A percentile compares a stretch with the other conserved stretches of the same genome.
phyloP scores from a whole-genome alignment of 2,888 invertebrate genomes.

The Spodoptera littoralis region DNA sequence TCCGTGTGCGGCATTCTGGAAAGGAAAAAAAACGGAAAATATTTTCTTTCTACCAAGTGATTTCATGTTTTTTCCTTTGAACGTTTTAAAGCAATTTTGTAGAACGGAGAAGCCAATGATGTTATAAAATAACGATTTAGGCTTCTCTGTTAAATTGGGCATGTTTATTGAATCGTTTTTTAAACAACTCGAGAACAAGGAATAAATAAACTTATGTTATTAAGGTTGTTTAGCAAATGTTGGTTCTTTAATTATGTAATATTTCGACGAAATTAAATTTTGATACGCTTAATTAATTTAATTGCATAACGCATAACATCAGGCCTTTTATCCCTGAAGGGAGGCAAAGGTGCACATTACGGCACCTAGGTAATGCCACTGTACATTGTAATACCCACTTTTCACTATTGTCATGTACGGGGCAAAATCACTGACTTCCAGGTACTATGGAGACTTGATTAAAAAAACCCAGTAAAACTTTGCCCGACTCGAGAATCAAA shows the following conservation, averaged over 20 bases:
- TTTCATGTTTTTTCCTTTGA: slow-evolving; percentile 46
- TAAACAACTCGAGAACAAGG: slow-evolving; percentile 1
- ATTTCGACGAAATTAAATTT: neutral
- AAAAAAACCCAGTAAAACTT: no score
- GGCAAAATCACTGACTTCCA: no score
- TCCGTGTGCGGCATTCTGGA: slow-evolving; percentile 34
- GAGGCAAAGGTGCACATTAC: no score
- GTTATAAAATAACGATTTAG: slow-evolving; percentile 40
- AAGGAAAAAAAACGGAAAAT: slow-evolving; percentile 31
- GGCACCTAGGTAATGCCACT: no score
- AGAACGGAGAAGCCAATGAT: slow-evolving; percentile 42
- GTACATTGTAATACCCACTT: no score
- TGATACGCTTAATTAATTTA: no score
- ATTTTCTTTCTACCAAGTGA: slow-evolving; percentile 29
- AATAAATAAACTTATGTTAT: neutral
- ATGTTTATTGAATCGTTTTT: slow-evolving; percentile 30
- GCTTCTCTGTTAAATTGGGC: slow-evolving; percentile 38
- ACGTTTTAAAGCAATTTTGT: slow-evolving; percentile 40
- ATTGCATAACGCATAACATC: no score
- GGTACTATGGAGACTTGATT: no score
- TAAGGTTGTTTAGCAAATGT: neutral
- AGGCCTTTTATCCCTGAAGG: no score
- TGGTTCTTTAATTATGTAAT: neutral
- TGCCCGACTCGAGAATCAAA: no score
- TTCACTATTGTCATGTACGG: no score